Percentiles rank a stretch among this genome's conserved stretches.
These are phyloP conservation scores for Notodonta ziczac DNA, from an alignment of 2,888 invertebrate genomes.

Conservation along the genomic window DNA sequence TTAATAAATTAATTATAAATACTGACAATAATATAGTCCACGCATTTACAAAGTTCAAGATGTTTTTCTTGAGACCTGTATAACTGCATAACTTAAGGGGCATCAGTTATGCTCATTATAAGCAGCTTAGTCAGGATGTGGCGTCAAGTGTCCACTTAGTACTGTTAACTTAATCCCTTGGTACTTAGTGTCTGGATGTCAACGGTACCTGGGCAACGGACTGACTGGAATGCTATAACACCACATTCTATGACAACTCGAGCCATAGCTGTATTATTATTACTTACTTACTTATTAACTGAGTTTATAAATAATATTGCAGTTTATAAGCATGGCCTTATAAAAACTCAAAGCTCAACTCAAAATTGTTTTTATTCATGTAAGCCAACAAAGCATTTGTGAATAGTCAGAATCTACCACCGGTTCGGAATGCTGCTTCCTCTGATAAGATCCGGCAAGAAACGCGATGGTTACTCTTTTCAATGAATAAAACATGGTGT, in stretches of 20 bases:
- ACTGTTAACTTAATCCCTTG: slow-evolving; percentile 38
- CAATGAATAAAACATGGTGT: too few species aligned
- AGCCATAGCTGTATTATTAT: not conserved
- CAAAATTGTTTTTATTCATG: too few species aligned
- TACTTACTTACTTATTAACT: not conserved
- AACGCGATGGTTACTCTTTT: too few species aligned
- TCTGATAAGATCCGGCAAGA: too few species aligned
- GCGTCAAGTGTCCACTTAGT: not conserved
- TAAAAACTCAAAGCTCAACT: too few species aligned
- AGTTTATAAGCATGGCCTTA: not conserved
- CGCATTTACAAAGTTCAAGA: too few species aligned
- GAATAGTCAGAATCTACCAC: too few species aligned
- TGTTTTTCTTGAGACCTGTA: not conserved
- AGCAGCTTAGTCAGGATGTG: not conserved
- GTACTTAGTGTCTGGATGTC: slow-evolving; percentile 17
- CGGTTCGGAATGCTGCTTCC: too few species aligned
- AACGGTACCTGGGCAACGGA: slow-evolving; percentile 33
- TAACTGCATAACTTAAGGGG: not conserved
- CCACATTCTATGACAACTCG: slow-evolving; percentile 2
- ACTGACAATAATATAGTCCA: too few species aligned
- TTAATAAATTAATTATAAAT: too few species aligned
- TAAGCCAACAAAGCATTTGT: too few species aligned
- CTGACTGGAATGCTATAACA: not conserved
- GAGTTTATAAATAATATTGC: not conserved
- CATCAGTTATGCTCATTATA: slow-evolving; percentile 1